Evolutionary conservation across 2,888 invertebrate species (phyloP), one percentile per base, ranked within the genome.

Genomic region (Diabrotica balteata): DNA sequence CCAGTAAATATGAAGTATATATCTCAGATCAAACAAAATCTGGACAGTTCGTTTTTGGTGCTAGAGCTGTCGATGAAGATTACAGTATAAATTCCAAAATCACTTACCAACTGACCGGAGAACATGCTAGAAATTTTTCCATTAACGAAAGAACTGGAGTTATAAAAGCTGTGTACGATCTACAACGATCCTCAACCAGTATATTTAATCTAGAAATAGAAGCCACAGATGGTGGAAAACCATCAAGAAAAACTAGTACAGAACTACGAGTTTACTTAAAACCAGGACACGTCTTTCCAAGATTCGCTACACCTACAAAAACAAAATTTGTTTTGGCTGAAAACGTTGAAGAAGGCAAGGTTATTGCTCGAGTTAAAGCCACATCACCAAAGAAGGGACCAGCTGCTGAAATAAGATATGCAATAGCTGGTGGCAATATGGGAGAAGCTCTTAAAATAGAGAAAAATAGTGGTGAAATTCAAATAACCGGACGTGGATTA

Each of bases 381-480:
- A 88, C 88, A 6, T 93, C 95, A 0, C 93, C 95, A 0, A 95
- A 95, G 81, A 89, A 89, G 71, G 93, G 92, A 0, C 85, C 90
- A 0, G 86, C 88, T 7, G 91, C 91, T 8, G 88, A 89, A 75
- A 86, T 95, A 67, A 87, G 89, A 69, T 97, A 93, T 80, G 90
- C 91, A 44, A 93, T 97, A 71, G 96, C 95, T 8, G 97, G 97
- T n/a, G 97, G 97, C 6, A 97, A 97, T 81, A 89, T 94, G 4
- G 95, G 93, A 0, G 93, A 94, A 78, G 93, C 95, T n/a, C 87
- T 96, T 52, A 88, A 88, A 79, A 91, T 96, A 69, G 93, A 96
- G 82, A 84, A 89, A 44, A 89, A 89, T 63, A 91, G 90, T 46
- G 96, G 96, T 0, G 92, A 93, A 83, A 89, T 96, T 10, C 88